Evolutionary conservation across 1,140 invertebrate species (phyloP), one percentile per base, ranked within the genome.

Genomic region (Monochamus saltuarius): DNA sequence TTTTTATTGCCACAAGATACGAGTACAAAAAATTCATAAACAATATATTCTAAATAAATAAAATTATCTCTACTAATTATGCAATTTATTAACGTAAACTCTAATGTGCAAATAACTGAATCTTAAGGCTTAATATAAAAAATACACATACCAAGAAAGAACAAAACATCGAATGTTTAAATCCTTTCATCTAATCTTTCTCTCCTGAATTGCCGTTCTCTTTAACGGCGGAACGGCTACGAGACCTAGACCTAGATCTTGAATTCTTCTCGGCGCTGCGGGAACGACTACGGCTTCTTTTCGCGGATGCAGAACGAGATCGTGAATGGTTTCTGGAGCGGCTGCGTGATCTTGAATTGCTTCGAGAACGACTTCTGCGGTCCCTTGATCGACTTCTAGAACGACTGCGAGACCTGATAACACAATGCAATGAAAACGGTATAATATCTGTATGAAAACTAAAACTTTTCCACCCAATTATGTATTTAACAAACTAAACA

Each of bases 361-460:
- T 78, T 52, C 77, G 66, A 4, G 76, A 76, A 17, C 76, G 73
- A 56, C 67, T 74, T 16, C 76, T 62, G 36, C 70, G 70, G 56
- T 76, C 74, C 14, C 75, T 65, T 2, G 74, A 75, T 62, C 76
- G 74, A 57, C 73, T 75, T 51, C 78, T 76, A 14, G 81, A 82
- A 55, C 80, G 78, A 60, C 80, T 81, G 17, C 80, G 76, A 7
- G 81, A 82, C 35, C 79, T 80, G 49, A 74, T 79, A 61, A 81
- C 74, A 45, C 42, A 45, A 43, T 7, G 40, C 11, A 36, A 37
- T 29, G 22, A 29, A 29, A 29, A 29, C 22, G 22, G 22, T 29
- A 29, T 29, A 29, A 3, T 29, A 29, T 29, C 6, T 29, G 22
- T 29, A 3, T 29, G 22, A 29, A 29, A 29, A 29, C 22, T 29